Base-by-base conservation (phyloP, 2,113 vertebrate genomes). In the Panurus biarmicus region DNA sequence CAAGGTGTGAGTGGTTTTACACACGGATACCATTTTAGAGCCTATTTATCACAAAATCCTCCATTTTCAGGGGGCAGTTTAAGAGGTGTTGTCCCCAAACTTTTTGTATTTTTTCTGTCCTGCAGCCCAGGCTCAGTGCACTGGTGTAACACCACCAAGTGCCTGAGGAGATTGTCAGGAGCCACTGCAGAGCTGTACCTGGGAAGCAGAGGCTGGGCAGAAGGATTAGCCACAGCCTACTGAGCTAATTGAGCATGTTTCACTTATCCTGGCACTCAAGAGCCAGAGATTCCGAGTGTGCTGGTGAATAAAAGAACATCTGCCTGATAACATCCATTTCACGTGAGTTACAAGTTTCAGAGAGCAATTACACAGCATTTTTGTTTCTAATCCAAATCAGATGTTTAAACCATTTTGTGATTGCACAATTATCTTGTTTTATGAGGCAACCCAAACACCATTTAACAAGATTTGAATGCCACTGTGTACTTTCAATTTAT, bases 261-360 rank as follows among this genome's bases (percentile, higher is more conserved):
- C 80, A 11, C 69, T 96, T 75, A 70, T 73, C 85, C 89, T 85
- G 88, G 73, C 95, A 92, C 94, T 97, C 74, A 86, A 96, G 92
- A 96, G 96, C 87, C 94, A 96, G 89, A 97, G 95, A 96, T 67
- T 47, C 44, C 0, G 33, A 92, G 86, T 29, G 57, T 93, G 94
- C 94, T 96, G 89, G 44, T 93, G 96, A 98, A 97, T 95, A 96
- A 92, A 96, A 96, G 91, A 96, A 96, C 96, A 96, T 97, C 96
- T 97, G 97, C 88, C 96, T 81, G 93, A 90, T 91, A 92, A 95
- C 87, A 96, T 36, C 96, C 95, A 91, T 93, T 96, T 88, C 60
- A 4, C 77, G 76, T 69, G 82, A 48, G 87, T 88, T 96, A 90
- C 89, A 95, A 96, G 83, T 95, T 95, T 95, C 69, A 91, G 94